Evolutionary conservation across 2,113 vertebrate genomes (phyloP).

Genomic region (Sarotherodon lohbergeri): DNA sequence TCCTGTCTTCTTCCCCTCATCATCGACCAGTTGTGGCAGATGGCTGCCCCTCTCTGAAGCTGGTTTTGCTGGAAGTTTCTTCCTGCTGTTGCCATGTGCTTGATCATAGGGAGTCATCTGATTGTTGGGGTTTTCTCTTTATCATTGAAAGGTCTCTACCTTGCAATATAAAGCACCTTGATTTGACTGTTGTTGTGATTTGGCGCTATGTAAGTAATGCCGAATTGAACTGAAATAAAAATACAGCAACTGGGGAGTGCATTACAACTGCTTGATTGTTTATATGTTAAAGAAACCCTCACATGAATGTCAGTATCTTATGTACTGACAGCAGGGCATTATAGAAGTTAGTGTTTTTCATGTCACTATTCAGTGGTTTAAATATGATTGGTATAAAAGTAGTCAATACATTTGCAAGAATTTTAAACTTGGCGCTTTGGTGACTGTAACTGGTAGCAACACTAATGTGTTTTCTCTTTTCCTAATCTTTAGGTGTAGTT

Average conservation of each 20-base stretch:
- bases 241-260: background rate
- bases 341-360: background rate
- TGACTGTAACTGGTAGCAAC: background rate
- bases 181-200: background rate
- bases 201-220: rapidly evolving
- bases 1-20: background rate
- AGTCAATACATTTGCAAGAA: background rate
- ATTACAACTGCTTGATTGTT: background rate
- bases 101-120: background rate
- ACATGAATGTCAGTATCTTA: background rate
- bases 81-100: background rate
- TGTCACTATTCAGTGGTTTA: background rate
- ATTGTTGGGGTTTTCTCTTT: background rate
- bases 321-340: background rate
- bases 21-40: rapidly evolving
- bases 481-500: background rate
- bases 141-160: background rate
- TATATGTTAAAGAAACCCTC: background rate
- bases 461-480: background rate
- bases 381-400: background rate
- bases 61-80: background rate
- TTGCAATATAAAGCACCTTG: background rate
- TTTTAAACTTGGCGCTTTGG: background rate
- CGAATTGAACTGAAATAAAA: background rate
- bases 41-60: no score